Percentiles rank a stretch among this genome's conserved stretches.
phyloP scores from a whole-genome alignment of 2,113 vertebrate species.

The Garra rufa region DNA sequence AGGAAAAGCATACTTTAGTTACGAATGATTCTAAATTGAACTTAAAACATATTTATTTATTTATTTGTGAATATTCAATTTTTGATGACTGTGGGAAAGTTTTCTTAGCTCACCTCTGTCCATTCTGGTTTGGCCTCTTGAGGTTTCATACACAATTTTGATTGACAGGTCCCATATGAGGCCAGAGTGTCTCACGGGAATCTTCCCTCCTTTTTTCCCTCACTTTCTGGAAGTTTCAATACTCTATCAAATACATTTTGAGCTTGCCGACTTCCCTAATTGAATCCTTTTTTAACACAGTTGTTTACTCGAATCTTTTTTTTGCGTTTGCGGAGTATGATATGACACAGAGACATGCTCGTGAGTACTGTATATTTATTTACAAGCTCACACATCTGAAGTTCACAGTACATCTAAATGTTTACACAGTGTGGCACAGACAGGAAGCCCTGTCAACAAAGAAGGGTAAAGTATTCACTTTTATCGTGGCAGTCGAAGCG shows the following conservation, averaged over 20 bases:
- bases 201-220: background rate
- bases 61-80: background rate
- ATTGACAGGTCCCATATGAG: background rate
- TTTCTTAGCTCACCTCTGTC: background rate
- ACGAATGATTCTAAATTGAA: no score
- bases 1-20: background rate
- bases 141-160: conserved; percentile 30
- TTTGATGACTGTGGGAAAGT: background rate
- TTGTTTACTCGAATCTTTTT: background rate
- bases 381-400: conserved; percentile 11
- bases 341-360: background rate
- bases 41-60: background rate
- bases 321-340: background rate
- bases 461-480: conserved; percentile 39
- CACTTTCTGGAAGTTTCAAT: background rate
- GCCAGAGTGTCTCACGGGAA: background rate
- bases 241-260: background rate
- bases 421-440: conserved; percentile 47
- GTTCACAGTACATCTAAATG: conserved; percentile 52
- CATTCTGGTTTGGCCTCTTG: background rate
- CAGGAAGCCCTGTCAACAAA: conserved; percentile 9
- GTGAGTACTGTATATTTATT: background rate
- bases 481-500: background rate
- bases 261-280: background rate
- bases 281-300: background rate